phyloP scores from a whole-genome alignment of 2,888 invertebrate genomes.

The Oscheius sp. region DNA sequence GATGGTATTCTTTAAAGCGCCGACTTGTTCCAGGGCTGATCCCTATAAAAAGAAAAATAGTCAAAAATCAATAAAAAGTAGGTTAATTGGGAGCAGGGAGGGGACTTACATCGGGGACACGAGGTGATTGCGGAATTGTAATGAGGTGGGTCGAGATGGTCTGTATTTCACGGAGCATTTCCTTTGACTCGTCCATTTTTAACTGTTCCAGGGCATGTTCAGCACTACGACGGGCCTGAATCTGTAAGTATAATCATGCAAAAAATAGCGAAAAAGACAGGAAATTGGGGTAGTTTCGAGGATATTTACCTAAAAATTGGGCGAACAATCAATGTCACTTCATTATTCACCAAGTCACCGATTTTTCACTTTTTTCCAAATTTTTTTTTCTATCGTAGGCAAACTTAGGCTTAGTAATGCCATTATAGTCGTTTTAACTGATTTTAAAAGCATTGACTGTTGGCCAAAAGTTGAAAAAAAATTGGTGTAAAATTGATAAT shows the following conservation, averaged over 20 bases:
- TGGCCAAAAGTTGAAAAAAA: too few species aligned
- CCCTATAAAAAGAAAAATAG: conserved; percentile 5
- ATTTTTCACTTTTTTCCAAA: too few species aligned
- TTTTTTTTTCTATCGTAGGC: too few species aligned
- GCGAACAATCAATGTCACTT: too few species aligned
- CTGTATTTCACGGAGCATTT: conserved; percentile 28
- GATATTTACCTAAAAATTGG: not conserved
- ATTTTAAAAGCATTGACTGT: too few species aligned
- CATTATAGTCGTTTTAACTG: too few species aligned
- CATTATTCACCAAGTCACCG: too few species aligned
- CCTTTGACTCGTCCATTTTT: not conserved
- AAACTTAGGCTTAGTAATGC: too few species aligned
- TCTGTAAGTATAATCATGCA: not conserved
- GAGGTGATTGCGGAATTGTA: conserved; percentile 11
- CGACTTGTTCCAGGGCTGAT: conserved; percentile 29
- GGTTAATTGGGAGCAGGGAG: not conserved
- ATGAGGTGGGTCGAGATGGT: conserved; percentile 21
- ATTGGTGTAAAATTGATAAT: too few species aligned
- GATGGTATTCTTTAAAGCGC: conserved; percentile 34
- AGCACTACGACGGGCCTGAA: conserved; percentile 2
- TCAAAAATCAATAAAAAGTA: not conserved
- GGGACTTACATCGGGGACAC: conserved; percentile 22
- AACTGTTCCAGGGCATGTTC: conserved; percentile 4
- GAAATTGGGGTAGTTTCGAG: not conserved
- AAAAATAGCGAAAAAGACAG: not conserved